Evolutionary conservation across 2,113 vertebrate species (phyloP).

Genomic region (Peromyscus polionotus): DNA sequence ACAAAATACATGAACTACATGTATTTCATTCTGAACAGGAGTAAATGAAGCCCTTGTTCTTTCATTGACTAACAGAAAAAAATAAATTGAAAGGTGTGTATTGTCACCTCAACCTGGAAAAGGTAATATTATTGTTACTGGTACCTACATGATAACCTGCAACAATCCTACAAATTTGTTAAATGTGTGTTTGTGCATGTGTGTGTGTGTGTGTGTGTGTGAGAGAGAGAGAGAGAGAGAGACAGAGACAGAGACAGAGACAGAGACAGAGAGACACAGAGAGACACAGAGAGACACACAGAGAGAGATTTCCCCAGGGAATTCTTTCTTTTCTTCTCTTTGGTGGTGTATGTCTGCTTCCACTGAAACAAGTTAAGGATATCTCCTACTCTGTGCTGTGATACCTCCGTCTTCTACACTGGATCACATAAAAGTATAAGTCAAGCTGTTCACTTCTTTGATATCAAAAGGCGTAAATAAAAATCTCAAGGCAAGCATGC

Average conservation of each 20-base stretch:
- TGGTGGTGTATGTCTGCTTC: background rate
- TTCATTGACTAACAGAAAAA: background rate
- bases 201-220: background rate
- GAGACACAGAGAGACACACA: too few species aligned
- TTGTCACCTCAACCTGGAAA: background rate
- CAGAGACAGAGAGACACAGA: too few species aligned
- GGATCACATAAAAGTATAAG: background rate
- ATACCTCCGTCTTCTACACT: background rate
- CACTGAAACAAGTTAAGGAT: background rate
- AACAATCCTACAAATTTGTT: background rate
- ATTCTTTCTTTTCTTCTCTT: background rate
- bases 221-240: background rate
- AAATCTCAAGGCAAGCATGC: background rate
- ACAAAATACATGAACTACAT: background rate
- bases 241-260: too few species aligned
- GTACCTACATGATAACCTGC: background rate
- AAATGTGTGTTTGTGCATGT: background rate
- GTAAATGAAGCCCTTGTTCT: background rate
- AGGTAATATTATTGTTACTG: background rate
- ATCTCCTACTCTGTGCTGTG: background rate
- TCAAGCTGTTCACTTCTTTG: background rate
- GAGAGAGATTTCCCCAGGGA: background rate
- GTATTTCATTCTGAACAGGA: slow-evolving; percentile 9
- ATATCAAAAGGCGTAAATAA: background rate
- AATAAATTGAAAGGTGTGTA: background rate